Evolutionary conservation across 2,797 vertebrate genomes (phyloP).

Genomic region (Gadopsis bispinosus): DNA sequence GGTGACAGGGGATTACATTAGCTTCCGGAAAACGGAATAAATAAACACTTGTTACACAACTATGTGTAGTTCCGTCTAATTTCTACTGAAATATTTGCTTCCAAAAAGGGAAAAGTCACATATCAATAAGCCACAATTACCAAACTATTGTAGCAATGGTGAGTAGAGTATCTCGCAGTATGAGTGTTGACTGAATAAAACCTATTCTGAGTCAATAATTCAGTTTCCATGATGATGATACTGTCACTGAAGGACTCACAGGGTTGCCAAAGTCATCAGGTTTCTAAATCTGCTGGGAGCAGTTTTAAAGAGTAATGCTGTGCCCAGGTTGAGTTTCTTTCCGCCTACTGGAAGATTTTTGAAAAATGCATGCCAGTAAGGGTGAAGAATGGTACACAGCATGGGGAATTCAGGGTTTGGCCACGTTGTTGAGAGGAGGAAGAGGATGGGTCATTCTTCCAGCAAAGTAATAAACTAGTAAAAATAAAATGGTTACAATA

Average conservation of each 20-base stretch:
- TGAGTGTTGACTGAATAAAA: neutral
- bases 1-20: neutral
- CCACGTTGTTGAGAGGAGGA: neutral
- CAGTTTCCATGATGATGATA: neutral
- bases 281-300: conserved; percentile 44
- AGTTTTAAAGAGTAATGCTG: conserved; percentile 53
- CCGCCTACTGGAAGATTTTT: conserved; percentile 2
- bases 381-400: conserved; percentile 8
- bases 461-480: neutral
- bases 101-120: too few species aligned
- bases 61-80: neutral
- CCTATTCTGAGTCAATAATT: conserved; percentile 26
- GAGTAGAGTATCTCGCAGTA: neutral
- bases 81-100: too few species aligned
- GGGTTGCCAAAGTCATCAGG: conserved; percentile 50
- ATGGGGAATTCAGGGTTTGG: neutral
- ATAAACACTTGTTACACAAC: neutral
- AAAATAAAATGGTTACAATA: neutral
- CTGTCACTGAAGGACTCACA: conserved; percentile 25
- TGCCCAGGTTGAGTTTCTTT: conserved; percentile 29
- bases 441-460: neutral
- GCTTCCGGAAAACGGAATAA: neutral
- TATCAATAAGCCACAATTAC: neutral
- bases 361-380: conserved; percentile 24
- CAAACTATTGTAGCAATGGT: neutral